A percentile compares a stretch with the other conserved stretches of the same genome.
Evolutionary conservation across 2,113 vertebrate species (phyloP).

Genomic region (Theristicus caerulescens): DNA sequence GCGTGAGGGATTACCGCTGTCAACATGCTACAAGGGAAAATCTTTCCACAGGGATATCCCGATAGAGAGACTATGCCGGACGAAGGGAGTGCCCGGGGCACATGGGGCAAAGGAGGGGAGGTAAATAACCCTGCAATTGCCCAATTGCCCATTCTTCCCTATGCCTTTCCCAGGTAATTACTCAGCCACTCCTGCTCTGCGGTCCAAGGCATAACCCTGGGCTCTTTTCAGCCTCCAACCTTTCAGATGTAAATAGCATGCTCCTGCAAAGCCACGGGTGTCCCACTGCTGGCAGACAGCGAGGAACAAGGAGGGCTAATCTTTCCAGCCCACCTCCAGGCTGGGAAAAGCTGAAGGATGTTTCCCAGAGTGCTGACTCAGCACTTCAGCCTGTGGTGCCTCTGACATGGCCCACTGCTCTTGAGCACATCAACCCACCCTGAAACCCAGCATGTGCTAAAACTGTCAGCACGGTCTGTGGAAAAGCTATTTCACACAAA

Average conservation of each 20-base stretch:
- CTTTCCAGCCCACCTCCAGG: neutral
- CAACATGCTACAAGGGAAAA: neutral
- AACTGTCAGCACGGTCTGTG: neutral
- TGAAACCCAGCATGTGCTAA: fast-evolving
- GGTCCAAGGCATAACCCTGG: neutral
- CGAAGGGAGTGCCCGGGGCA: neutral
- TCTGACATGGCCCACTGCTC: neutral
- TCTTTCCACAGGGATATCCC: neutral
- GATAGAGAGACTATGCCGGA: neutral
- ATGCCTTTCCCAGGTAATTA: neutral
- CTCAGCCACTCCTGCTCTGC: neutral
- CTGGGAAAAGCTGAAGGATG: neutral
- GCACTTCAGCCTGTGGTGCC: neutral
- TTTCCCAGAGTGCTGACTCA: neutral
- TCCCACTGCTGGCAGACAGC: neutral
- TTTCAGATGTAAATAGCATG: neutral
- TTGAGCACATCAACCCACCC: neutral
- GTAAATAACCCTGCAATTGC: neutral
- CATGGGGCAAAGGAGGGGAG: neutral
- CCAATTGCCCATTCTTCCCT: neutral
- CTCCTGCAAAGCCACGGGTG: neutral
- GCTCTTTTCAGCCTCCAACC: neutral
- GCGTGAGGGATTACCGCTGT: neutral
- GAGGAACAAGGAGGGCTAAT: neutral
- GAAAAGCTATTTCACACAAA: neutral